Evolutionary conservation across 2,797 vertebrate genomes (phyloP).

Genomic region (Gallinago stenura): DNA sequence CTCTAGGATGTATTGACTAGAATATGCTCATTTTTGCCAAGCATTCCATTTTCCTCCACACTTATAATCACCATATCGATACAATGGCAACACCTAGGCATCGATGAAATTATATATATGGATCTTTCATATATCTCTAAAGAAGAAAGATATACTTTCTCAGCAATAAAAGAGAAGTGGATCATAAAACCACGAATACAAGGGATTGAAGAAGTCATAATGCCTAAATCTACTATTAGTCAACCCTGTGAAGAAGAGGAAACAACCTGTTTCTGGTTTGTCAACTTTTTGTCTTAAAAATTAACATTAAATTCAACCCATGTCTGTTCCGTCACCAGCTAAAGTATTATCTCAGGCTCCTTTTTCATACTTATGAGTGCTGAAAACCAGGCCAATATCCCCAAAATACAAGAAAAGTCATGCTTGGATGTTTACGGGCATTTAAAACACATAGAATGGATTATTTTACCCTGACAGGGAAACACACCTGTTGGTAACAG

Average conservation of each 20-base stretch:
- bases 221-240: not conserved
- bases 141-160: not conserved
- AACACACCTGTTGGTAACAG: constrained; percentile 51
- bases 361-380: not conserved
- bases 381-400: not conserved
- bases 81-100: not conserved
- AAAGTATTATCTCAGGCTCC: not conserved
- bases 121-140: not conserved
- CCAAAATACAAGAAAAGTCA: not conserved
- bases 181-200: not conserved
- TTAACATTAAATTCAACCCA: not conserved
- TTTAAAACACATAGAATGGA: not conserved
- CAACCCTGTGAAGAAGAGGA: not conserved
- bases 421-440: not conserved
- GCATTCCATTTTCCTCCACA: not conserved
- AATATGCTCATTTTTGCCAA: not conserved
- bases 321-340: not conserved
- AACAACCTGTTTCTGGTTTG: not conserved
- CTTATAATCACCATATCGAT: not conserved
- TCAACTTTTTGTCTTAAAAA: not conserved
- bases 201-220: not conserved
- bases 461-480: not conserved
- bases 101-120: rapidly evolving
- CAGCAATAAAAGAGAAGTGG: not conserved
- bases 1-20: not conserved